These are phyloP conservation scores for Cerceris ruficornis DNA, from an alignment of 2,888 invertebrate species.

Conservation along the genomic window DNA sequence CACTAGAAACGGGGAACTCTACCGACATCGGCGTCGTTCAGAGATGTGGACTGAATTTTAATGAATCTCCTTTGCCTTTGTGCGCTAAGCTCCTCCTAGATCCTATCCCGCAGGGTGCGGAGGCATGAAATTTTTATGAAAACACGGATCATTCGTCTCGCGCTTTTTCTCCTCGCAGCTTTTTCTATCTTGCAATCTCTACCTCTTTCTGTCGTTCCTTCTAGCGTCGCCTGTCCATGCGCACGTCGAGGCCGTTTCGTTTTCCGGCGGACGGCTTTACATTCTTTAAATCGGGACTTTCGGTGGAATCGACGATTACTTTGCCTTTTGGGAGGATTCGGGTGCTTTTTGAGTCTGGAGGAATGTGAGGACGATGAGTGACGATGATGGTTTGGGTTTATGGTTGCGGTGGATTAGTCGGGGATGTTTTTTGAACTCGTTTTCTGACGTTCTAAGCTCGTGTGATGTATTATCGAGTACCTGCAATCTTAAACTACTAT, in stretches of 20 bases:
- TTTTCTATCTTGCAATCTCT: neutral
- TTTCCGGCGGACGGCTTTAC: slow-evolving; percentile 15
- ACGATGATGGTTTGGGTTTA: too few species aligned
- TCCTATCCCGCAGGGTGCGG: slow-evolving; percentile 35
- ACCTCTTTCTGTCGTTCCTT: neutral
- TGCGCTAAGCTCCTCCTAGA: slow-evolving; percentile 54
- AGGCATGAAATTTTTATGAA: slow-evolving; percentile 66
- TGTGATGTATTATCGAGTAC: too few species aligned
- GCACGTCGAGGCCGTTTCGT: slow-evolving; percentile 14
- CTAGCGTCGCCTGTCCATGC: slow-evolving; percentile 11
- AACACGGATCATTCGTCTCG: slow-evolving; percentile 60
- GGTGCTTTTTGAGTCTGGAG: too few species aligned
- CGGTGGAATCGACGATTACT: neutral
- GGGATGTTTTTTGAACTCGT: too few species aligned
- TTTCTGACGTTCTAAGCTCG: too few species aligned
- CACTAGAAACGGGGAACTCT: neutral
- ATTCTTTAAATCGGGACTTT: neutral
- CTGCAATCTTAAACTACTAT: too few species aligned
- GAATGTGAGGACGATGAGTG: too few species aligned
- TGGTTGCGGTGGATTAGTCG: too few species aligned
- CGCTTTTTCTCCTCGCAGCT: neutral
- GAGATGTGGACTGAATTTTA: slow-evolving; percentile 70
- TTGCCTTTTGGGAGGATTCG: neutral
- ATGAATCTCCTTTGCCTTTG: slow-evolving; percentile 69
- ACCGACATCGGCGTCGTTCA: slow-evolving; percentile 50